Percentiles rank a stretch among this genome's conserved stretches.
Conservation (phyloP, 1,140 invertebrate species). For the Procambarus virginalis region DNA sequence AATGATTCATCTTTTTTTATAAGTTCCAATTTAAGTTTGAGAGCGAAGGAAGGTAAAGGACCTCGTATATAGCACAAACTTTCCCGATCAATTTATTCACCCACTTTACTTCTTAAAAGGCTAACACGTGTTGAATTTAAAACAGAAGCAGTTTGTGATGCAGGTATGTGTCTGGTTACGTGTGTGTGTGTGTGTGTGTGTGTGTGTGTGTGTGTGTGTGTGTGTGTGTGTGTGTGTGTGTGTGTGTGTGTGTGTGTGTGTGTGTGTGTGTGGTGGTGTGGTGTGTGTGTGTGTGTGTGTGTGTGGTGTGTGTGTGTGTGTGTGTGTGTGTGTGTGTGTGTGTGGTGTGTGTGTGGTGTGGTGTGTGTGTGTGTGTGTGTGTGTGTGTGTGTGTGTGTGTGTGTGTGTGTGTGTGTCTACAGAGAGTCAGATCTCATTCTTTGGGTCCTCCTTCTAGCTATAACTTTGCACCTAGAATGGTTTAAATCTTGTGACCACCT, state of each 20-base stretch:
- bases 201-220: no score
- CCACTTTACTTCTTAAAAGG: neutral
- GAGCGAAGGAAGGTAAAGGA: neutral
- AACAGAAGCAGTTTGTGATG: neutral
- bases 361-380: neutral
- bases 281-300: neutral
- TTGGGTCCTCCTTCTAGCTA: no score
- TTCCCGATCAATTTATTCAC: neutral
- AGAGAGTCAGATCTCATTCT: no score
- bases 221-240: neutral
- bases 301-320: neutral
- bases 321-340: neutral
- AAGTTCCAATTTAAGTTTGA: neutral
- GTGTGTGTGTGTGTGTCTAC: neutral
- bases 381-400: neutral
- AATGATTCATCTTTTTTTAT: neutral
- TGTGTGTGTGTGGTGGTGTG: neutral
- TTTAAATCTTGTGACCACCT: no score
- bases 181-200: no score
- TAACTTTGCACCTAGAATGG: no score
- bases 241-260: neutral
- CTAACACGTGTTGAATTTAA: neutral
- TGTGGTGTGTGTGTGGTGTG: neutral
- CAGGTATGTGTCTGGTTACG: no score
- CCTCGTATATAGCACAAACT: neutral